phyloP scores from a whole-genome alignment of 2,113 vertebrate genomes.

The Carettochelys insculpta region DNA sequence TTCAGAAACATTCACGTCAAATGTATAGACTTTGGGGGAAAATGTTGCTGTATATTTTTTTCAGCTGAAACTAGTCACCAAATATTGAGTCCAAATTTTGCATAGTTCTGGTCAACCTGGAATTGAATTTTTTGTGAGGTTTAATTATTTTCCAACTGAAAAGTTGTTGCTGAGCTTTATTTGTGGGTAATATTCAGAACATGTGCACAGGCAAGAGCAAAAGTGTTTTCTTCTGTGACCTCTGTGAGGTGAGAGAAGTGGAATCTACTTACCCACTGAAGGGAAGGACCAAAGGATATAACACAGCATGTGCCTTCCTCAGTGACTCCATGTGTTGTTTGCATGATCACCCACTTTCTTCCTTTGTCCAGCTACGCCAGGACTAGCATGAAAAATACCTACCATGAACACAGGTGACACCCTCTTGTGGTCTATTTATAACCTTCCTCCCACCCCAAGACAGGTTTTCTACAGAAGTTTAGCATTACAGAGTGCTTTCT shows the following conservation, averaged over 20 bases:
- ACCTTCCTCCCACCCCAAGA: not conserved
- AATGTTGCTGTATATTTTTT: not conserved
- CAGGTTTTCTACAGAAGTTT: not conserved
- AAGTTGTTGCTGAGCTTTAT: not conserved
- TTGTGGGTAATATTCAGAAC: not conserved
- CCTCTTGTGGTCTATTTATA: not conserved
- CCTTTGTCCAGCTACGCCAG: not conserved
- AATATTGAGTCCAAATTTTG: not conserved
- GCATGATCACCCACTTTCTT: accelerated
- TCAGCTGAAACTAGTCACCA: not conserved
- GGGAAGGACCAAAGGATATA: accelerated
- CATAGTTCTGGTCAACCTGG: not conserved
- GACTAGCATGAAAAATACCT: not conserved
- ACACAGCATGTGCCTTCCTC: not conserved
- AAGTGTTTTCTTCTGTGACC: not conserved
- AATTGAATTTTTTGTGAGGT: not conserved
- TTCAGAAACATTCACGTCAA: not conserved
- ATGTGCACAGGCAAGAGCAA: accelerated
- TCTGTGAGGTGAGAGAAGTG: not conserved
- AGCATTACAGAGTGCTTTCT: accelerated
- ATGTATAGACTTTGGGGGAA: not conserved
- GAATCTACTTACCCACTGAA: not conserved
- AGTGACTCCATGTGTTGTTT: not conserved
- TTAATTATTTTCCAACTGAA: not conserved
- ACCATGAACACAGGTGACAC: not conserved